A percentile compares a stretch with the other conserved stretches of the same genome.
phyloP scores from a whole-genome alignment of 1,140 invertebrate species.

The Ostrea denselamellosa region DNA sequence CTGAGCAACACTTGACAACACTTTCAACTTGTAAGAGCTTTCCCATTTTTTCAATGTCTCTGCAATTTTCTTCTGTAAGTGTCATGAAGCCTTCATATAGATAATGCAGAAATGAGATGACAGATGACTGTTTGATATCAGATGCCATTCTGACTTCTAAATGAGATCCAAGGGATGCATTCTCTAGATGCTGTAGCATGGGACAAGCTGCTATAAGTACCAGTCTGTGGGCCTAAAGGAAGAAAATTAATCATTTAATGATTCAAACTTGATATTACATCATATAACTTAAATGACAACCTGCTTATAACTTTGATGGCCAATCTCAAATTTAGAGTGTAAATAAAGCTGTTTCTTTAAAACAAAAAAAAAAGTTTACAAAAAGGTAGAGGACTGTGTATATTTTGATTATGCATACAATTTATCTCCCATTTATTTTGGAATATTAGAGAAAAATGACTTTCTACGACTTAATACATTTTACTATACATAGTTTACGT shows the following conservation, averaged over 20 bases:
- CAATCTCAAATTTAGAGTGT: too few relatives aligned
- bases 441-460: too few relatives aligned
- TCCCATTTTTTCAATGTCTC: conserved; percentile 49
- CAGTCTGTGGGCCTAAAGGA: conserved; percentile 47
- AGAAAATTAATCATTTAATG: background rate
- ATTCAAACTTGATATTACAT: too few relatives aligned
- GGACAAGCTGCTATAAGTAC: conserved; percentile 49
- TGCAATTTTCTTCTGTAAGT: conserved; percentile 50
- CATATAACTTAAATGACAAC: too few relatives aligned
- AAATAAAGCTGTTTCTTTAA: too few relatives aligned
- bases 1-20: conserved; percentile 51
- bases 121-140: conserved; percentile 47
- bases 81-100: conserved; percentile 51
- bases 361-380: background rate
- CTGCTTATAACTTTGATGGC: too few relatives aligned
- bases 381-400: too few relatives aligned
- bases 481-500: too few relatives aligned
- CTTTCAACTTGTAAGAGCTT: conserved; percentile 51
- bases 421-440: too few relatives aligned
- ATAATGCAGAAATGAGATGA: conserved; percentile 48
- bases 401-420: too few relatives aligned
- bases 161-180: conserved; percentile 51
- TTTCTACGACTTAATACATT: too few relatives aligned
- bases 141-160: conserved; percentile 50
- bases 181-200: conserved; percentile 48